Evolutionary conservation across 35 echinoderm and acorn worm species (phyloP), one percentile per base, ranked within the genome.

Genomic region (Patiria miniata): DNA sequence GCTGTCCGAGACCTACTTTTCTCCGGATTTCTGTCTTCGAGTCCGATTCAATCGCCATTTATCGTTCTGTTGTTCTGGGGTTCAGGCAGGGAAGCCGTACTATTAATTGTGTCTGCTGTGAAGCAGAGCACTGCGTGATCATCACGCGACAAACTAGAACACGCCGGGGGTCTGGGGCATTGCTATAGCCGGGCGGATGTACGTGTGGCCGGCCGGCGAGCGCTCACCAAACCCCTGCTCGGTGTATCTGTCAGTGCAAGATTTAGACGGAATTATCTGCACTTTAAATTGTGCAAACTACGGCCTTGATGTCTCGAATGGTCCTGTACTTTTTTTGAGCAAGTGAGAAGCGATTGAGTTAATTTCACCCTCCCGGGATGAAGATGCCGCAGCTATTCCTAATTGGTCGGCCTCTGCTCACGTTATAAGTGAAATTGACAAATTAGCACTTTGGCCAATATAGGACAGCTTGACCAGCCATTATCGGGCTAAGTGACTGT

Each of bases 271-370:
- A 10, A 73, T 73, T 73, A 73, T 30, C 65, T 73, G 65, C 15
- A 73, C 65, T 73, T 73, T 73, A 73, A 28, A 73, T 30, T 73
- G 65, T 73, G 65, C 65, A 73, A 73, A 73, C 65, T 73, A 14
- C 65, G 65, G 65, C 34, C 65, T 73, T 36, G 65, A 30, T 73
- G 65, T 73, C 65, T 73, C 34, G 65, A 73, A 34, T 34, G 29
- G 29, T 23, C 65, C 9, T 30, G 18, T 22, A 2, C 65, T 73
- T 23, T 5, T 26, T 1, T 26, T 1, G 29, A 2, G 34, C 21
- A 73, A 73, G 1, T 26, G 29, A 69, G 42, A 6, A 47, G 42
- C 42, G 4, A 12, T 12, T 12, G 42, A 47, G 4, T 12, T 47
- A 47, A 47, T 47, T 47, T 47, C 12, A 47, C 12, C 42, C 42